phyloP scores from a whole-genome alignment of 2,797 vertebrate genomes.

The Chrysocyon brachyurus region DNA sequence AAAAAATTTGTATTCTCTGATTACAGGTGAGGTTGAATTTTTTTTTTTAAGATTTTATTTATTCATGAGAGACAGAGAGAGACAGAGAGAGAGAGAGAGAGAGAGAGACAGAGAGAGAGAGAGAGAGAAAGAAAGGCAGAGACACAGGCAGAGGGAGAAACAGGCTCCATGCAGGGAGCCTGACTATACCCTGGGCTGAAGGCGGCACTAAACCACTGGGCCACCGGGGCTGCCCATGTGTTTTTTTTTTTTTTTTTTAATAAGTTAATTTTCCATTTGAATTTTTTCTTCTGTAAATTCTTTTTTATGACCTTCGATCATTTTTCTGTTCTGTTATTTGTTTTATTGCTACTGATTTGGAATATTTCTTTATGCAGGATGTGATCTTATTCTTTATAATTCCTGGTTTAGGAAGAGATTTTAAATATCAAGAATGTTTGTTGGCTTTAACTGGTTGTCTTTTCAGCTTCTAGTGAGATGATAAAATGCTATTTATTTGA shows the following conservation, averaged over 20 bases:
- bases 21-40: conserved; percentile 15
- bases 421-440: conserved; percentile 67
- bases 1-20: background rate
- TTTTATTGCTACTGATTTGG: conserved; percentile 46
- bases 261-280: conserved; percentile 56
- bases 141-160: too few relatives aligned
- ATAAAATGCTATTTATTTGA: conserved; percentile 76
- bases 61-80: too few relatives aligned
- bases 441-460: conserved; percentile 57
- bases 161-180: too few relatives aligned
- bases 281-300: conserved; percentile 54
- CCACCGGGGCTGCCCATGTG: too few relatives aligned
- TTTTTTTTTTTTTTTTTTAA: conserved; percentile 45
- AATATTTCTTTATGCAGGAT: conserved; percentile 62
- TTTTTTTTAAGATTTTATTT: background rate
- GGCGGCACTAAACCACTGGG: too few relatives aligned
- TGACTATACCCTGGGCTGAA: too few relatives aligned
- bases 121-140: too few relatives aligned
- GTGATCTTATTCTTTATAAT: conserved; percentile 60
- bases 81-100: too few relatives aligned
- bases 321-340: conserved; percentile 45
- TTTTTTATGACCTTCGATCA: conserved; percentile 39
- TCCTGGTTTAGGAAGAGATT: conserved; percentile 47
- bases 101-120: too few relatives aligned
- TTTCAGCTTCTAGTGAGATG: conserved; percentile 60